phyloP scores from a whole-genome alignment of 2,113 vertebrate genomes.

The Carassius carassius region DNA sequence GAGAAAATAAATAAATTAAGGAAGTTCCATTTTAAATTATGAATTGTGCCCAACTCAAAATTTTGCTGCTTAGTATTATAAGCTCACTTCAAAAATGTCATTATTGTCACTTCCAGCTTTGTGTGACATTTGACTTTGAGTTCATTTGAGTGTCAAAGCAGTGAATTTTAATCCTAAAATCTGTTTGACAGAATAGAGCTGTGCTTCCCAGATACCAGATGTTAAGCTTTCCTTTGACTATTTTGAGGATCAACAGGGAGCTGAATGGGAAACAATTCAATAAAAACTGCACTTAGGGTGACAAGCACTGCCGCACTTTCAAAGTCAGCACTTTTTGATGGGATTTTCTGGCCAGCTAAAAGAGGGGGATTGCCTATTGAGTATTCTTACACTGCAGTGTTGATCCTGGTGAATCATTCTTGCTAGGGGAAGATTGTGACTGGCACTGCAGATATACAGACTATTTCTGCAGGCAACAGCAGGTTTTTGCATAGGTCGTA shows the following conservation, averaged over 20 bases:
- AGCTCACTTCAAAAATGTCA: neutral
- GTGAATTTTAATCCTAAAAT: neutral
- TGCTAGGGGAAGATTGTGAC: conserved; percentile 17
- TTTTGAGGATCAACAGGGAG: conserved; percentile 1
- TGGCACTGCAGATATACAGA: conserved; percentile 35
- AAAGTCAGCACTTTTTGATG: conserved; percentile 31
- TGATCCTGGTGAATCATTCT: conserved; percentile 42
- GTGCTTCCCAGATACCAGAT: neutral
- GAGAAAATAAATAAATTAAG: no score
- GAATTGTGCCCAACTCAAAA: neutral
- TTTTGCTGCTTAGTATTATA: neutral
- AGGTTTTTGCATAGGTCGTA: conserved; percentile 1
- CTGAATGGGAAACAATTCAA: conserved; percentile 19
- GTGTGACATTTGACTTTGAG: neutral
- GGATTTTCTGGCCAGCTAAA: conserved; percentile 37
- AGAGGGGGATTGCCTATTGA: conserved; percentile 38
- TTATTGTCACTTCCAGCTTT: neutral
- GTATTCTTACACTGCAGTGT: conserved; percentile 9
- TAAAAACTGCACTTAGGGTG: neutral
- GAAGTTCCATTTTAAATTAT: neutral
- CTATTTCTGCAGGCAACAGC: conserved; percentile 13
- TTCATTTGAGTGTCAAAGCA: neutral
- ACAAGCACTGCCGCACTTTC: neutral
- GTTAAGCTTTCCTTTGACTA: neutral
- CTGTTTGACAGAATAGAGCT: conserved; percentile 2